Conservation (phyloP, 35 echinoderm and acorn worm species). For the Lytechinus pictus region DNA sequence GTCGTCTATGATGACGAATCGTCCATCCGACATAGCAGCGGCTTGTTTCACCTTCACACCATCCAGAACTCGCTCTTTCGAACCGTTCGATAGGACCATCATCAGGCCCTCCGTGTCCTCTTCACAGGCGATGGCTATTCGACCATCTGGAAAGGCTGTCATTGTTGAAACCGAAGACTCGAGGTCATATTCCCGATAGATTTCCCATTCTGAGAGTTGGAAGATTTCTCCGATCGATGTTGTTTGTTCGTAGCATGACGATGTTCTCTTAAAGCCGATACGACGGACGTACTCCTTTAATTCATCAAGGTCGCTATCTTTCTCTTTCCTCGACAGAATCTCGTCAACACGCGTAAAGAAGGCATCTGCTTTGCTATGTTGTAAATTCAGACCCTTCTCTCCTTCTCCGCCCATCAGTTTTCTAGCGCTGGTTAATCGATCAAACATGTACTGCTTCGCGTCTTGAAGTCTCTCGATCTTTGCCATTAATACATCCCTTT, state of each 20-base stretch:
- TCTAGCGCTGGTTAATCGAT: neutral
- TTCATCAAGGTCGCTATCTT: neutral
- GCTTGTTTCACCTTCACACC: conserved; percentile 26
- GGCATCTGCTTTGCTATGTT: neutral
- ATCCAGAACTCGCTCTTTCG: conserved; percentile 28
- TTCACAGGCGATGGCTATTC: conserved; percentile 26
- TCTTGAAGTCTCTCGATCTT: conserved; percentile 37
- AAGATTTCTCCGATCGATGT: conserved; percentile 38
- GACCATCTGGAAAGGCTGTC: conserved; percentile 33
- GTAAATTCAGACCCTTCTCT: neutral
- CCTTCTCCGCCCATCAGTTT: neutral
- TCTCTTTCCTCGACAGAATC: neutral
- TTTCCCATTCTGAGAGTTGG: conserved; percentile 36
- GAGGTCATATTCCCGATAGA: conserved; percentile 9
- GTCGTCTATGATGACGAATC: conserved; percentile 36
- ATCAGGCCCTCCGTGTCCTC: neutral
- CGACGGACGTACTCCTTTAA: conserved; percentile 37
- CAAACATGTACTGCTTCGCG: neutral
- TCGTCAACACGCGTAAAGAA: conserved; percentile 21
- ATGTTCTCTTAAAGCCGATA: neutral
- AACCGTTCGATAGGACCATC: neutral
- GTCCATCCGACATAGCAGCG: conserved; percentile 17
- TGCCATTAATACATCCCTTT: neutral
- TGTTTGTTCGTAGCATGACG: neutral
- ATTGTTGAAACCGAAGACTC: conserved; percentile 8